Evolutionary conservation across 2,888 invertebrate genomes (phyloP).

Genomic region (Lithophane socia): DNA sequence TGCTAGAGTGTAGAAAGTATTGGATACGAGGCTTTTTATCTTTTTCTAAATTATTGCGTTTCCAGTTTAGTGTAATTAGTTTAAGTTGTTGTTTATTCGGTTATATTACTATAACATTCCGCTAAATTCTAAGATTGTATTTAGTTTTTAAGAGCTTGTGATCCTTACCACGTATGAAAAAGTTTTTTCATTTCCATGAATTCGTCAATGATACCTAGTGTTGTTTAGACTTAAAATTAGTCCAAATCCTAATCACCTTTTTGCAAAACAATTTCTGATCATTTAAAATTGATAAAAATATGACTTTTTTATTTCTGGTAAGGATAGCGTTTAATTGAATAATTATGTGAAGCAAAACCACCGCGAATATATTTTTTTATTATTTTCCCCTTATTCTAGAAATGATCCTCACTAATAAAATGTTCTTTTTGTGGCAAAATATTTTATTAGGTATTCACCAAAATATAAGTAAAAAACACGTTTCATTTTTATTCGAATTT

Average conservation of each 20-base stretch:
- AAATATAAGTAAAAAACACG: slow-evolving; percentile 1
- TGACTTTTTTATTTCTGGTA: slow-evolving; percentile 35
- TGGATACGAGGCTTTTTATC: slow-evolving; percentile 27
- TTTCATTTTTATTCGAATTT: slow-evolving; percentile 30
- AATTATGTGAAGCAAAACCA: slow-evolving; percentile 75
- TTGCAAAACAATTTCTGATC: background rate
- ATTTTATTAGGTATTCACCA: background rate
- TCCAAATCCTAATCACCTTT: background rate
- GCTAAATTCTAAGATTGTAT: slow-evolving; percentile 51
- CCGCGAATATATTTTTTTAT: slow-evolving; percentile 64
- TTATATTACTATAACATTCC: slow-evolving; percentile 79
- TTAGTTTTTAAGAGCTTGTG: slow-evolving; percentile 32
- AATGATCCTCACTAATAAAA: background rate
- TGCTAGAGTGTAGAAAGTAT: slow-evolving; percentile 45
- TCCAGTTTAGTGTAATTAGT: slow-evolving; percentile 30
- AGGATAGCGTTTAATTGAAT: slow-evolving; percentile 45
- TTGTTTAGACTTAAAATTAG: background rate
- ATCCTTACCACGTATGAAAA: slow-evolving; percentile 35
- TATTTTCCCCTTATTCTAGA: background rate
- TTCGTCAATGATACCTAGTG: background rate
- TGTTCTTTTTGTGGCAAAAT: background rate
- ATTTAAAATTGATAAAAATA: background rate
- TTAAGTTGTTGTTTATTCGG: slow-evolving; percentile 44
- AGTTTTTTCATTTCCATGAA: background rate
- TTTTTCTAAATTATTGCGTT: slow-evolving; percentile 42